Conservation (phyloP, 2,113 vertebrate species). For the Tylochromis polylepis region DNA sequence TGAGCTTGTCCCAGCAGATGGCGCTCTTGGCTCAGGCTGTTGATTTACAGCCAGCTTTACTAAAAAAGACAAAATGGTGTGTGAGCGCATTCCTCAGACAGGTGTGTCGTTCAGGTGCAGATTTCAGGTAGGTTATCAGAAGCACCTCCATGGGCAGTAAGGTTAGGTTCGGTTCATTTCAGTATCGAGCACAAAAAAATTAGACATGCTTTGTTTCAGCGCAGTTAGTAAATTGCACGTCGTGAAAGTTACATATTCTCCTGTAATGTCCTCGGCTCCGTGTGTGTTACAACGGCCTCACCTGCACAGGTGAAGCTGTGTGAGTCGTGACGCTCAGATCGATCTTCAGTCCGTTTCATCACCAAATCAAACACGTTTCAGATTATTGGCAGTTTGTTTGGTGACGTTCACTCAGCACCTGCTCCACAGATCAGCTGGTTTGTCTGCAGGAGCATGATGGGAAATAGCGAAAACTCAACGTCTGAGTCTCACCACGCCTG, state of each 20-base stretch:
- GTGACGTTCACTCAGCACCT: background rate
- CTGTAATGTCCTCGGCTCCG: background rate
- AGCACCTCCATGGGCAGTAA: rapidly evolving
- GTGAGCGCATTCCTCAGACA: background rate
- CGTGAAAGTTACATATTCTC: background rate
- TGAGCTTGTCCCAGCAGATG: background rate
- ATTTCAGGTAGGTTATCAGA: background rate
- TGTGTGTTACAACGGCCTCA: background rate
- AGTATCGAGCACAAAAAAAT: background rate
- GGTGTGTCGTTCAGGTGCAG: background rate
- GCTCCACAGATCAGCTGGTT: background rate
- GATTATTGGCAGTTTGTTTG: background rate
- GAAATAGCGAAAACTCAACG: background rate
- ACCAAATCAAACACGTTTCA: background rate
- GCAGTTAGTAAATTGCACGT: background rate
- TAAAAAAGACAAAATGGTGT: background rate
- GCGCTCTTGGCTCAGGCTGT: background rate
- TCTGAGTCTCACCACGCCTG: too few relatives aligned
- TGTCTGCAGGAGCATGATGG: background rate
- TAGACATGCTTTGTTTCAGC: background rate
- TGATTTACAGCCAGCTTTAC: background rate
- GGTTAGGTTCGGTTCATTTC: background rate
- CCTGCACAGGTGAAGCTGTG: background rate
- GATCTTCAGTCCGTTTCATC: background rate
- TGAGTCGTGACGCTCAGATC: background rate